phyloP scores from a whole-genome alignment of 2,797 vertebrate species.

The Halcyon smyrnensis region DNA sequence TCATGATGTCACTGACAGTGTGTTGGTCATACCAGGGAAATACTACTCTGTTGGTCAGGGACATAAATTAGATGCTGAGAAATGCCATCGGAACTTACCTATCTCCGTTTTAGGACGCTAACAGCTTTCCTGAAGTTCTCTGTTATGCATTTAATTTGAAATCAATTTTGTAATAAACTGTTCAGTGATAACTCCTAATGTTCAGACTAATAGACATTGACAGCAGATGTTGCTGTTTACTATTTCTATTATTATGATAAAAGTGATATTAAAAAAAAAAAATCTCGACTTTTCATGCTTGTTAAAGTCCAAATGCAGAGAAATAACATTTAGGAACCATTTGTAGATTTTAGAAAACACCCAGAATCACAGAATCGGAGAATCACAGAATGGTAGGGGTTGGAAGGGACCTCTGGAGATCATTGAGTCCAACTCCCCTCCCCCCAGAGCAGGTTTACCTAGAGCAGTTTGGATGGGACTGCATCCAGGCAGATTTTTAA shows the following conservation, averaged over 20 bases:
- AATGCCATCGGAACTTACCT: background rate
- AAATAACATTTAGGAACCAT: background rate
- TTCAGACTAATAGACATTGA: background rate
- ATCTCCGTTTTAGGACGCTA: background rate
- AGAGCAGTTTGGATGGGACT: background rate
- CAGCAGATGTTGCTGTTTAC: background rate
- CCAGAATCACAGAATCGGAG: background rate
- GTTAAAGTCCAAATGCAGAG: background rate
- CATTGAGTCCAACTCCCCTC: background rate
- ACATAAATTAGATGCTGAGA: background rate
- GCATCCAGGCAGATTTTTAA: background rate
- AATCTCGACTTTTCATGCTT: background rate
- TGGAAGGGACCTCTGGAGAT: background rate
- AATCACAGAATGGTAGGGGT: background rate
- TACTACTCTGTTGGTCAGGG: background rate
- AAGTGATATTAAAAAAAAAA: background rate
- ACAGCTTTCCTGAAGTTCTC: background rate
- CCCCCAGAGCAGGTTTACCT: background rate
- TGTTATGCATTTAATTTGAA: constrained; percentile 47
- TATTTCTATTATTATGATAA: background rate
- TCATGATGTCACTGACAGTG: background rate
- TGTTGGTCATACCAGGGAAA: background rate
- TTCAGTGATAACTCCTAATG: background rate
- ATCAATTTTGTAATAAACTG: background rate
- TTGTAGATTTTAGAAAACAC: background rate